Conservation (phyloP, 2,888 invertebrate genomes). For the Pandemis heparana region DNA sequence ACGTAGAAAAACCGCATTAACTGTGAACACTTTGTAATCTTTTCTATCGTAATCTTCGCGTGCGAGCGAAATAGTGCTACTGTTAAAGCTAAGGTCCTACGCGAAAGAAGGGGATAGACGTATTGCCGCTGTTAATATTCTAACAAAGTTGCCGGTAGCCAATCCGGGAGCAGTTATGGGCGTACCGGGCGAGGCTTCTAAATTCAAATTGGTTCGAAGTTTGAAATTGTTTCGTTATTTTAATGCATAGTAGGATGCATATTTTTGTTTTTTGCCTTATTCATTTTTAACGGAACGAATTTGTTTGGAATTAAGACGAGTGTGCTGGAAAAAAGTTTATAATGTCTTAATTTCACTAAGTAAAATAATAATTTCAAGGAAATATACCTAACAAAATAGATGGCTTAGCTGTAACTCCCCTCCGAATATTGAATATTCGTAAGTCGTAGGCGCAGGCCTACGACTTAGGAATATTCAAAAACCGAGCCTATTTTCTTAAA, state of each 20-base stretch:
- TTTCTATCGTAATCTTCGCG: slow-evolving; percentile 69
- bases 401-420: no score
- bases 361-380: neutral
- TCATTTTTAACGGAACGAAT: slow-evolving; percentile 30
- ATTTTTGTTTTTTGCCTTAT: slow-evolving; percentile 37
- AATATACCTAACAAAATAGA: no score
- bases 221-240: slow-evolving; percentile 60
- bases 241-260: slow-evolving; percentile 52
- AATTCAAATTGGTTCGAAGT: slow-evolving; percentile 60
- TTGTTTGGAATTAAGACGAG: slow-evolving; percentile 32
- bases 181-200: slow-evolving; percentile 63
- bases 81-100: slow-evolving; percentile 42
- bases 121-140: slow-evolving; percentile 58
- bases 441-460: no score
- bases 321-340: neutral
- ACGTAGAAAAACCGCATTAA: slow-evolving; percentile 78
- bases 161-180: slow-evolving; percentile 74
- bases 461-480: no score
- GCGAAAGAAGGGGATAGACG: slow-evolving; percentile 63
- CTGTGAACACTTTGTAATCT: slow-evolving; percentile 76
- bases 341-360: no score
- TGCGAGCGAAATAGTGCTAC: slow-evolving; percentile 60
- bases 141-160: slow-evolving; percentile 71
- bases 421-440: no score
- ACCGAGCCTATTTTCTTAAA: no score